These are phyloP conservation scores for Hofmannophila pseudospretella DNA, from an alignment of 2,888 invertebrate genomes.

Conservation along the genomic window DNA sequence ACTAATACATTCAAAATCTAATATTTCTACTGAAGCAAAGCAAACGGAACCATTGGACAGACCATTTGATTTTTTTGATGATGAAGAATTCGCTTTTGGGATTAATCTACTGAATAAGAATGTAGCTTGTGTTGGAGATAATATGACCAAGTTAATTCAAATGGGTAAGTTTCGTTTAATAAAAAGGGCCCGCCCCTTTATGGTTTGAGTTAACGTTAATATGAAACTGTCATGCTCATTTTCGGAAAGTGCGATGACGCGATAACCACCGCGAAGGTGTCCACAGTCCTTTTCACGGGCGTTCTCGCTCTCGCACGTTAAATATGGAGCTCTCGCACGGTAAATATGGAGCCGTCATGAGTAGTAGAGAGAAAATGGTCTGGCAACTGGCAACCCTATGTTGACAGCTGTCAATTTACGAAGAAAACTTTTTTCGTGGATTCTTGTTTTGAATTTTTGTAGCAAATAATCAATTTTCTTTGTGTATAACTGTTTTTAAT, in stretches of 20 bases:
- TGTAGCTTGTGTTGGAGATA: conserved; percentile 65
- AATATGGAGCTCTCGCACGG: too few relatives aligned
- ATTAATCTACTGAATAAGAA: conserved; percentile 64
- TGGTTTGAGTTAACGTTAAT: too few relatives aligned
- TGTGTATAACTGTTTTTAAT: not conserved
- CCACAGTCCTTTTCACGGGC: too few relatives aligned
- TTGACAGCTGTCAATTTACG: conserved; percentile 5
- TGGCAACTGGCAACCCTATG: not conserved
- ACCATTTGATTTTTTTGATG: conserved; percentile 65
- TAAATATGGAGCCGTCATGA: not conserved
- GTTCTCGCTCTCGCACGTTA: too few relatives aligned
- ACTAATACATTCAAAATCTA: conserved; percentile 52
- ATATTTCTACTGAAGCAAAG: conserved; percentile 38
- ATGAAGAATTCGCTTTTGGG: conserved; percentile 66
- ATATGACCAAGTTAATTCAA: conserved; percentile 62
- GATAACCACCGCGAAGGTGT: too few relatives aligned
- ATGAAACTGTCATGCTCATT: too few relatives aligned
- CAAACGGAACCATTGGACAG: conserved; percentile 46
- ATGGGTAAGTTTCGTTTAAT: conserved; percentile 61
- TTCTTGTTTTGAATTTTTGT: conserved; percentile 9
- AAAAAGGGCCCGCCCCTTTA: too few relatives aligned
- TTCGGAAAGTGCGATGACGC: too few relatives aligned
- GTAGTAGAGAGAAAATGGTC: not conserved
- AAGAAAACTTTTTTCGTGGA: not conserved
- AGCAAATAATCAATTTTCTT: conserved; percentile 2